phyloP scores from a whole-genome alignment of 2,888 invertebrate genomes.

The Spodoptera exigua region DNA sequence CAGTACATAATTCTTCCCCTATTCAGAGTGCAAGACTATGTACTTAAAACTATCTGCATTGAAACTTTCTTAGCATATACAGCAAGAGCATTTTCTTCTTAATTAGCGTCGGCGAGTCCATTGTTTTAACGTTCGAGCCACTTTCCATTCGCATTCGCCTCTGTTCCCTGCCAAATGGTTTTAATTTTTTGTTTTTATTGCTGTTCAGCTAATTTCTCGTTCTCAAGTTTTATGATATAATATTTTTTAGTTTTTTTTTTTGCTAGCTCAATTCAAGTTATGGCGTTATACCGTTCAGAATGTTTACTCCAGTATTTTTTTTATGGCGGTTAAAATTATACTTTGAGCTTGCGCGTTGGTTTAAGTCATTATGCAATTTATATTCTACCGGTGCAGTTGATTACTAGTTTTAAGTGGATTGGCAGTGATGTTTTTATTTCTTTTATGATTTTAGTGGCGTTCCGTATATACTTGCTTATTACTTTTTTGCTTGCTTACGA shows the following conservation, averaged over 20 bases:
- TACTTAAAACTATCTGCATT: conserved; percentile 43
- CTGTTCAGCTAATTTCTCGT: conserved; percentile 52
- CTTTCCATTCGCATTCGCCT: conserved; percentile 60
- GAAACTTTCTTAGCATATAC: conserved; percentile 54
- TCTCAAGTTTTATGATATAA: conserved; percentile 48
- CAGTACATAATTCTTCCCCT: background rate
- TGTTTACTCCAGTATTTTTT: conserved; percentile 26
- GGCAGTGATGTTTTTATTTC: no score
- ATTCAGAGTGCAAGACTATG: conserved; percentile 16
- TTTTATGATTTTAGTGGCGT: no score
- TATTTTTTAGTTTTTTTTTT: conserved; percentile 40
- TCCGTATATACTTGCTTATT: no score
- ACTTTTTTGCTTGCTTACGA: no score
- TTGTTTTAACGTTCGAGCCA: conserved; percentile 72
- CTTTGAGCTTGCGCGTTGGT: conserved; percentile 7
- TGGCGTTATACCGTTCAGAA: conserved; percentile 21
- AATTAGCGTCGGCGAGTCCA: conserved; percentile 72
- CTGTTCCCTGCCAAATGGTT: conserved; percentile 73
- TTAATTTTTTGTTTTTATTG: conserved; percentile 60
- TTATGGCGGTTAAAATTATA: conserved; percentile 17
- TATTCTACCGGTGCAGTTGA: no score
- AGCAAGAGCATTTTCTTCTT: conserved; percentile 69
- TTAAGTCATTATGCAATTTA: conserved; percentile 22
- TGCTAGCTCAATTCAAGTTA: conserved; percentile 38
- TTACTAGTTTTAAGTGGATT: no score